phyloP scores from a whole-genome alignment of 1,140 invertebrate genomes.

The Acyrthosiphon pisum region DNA sequence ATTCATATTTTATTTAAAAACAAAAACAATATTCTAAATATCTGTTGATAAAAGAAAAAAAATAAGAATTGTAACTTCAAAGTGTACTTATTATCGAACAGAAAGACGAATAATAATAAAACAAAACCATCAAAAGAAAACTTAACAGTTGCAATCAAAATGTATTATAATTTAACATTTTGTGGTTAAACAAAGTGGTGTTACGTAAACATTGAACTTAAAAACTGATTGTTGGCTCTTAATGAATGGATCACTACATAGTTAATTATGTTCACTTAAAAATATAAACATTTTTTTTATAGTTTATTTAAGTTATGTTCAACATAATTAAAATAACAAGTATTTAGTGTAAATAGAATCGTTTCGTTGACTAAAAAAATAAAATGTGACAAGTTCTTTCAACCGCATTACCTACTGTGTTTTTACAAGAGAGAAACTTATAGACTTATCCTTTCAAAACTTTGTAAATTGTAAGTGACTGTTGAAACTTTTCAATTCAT shows the following conservation, averaged over 20 bases:
- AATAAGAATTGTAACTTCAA: neutral
- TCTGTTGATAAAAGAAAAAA: neutral
- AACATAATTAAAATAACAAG: neutral
- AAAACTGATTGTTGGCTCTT: neutral
- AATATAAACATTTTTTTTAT: neutral
- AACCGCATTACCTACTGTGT: neutral
- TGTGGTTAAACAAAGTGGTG: neutral
- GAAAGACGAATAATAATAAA: neutral
- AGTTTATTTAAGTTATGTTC: neutral
- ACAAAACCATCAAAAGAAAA: neutral
- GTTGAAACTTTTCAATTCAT: slow-evolving; percentile 37
- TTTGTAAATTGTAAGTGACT: slow-evolving; percentile 37
- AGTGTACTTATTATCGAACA: neutral
- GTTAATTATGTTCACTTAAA: neutral
- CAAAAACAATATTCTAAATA: neutral
- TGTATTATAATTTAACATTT: neutral
- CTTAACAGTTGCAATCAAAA: neutral
- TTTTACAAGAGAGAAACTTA: slow-evolving; percentile 18
- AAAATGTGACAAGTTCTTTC: slow-evolving; percentile 22
- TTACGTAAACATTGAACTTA: neutral
- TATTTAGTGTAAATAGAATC: neutral
- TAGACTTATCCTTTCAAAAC: slow-evolving; percentile 27
- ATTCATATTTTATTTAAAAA: too few species aligned
- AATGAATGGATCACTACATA: neutral
- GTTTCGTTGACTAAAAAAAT: neutral